Conservation (phyloP, 2,888 invertebrate genomes). For the Dasysyrphus tricinctus region DNA sequence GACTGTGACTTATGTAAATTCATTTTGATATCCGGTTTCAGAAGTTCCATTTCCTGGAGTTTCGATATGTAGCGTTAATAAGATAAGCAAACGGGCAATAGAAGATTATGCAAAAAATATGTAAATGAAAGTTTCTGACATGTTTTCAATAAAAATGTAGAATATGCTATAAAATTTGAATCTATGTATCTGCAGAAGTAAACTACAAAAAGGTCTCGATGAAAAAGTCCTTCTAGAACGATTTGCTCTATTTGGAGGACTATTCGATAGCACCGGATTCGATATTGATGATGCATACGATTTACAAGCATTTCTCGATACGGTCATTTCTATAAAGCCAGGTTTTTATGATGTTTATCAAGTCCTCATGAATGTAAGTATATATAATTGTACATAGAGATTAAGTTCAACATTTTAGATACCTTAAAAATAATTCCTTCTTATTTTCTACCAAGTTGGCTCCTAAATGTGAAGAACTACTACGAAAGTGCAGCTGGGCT, state of each 20-base stretch:
- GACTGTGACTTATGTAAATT: constrained; percentile 77
- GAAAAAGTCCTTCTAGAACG: constrained; percentile 58
- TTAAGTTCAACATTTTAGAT: neutral
- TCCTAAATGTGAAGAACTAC: constrained; percentile 78
- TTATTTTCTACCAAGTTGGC: constrained; percentile 69
- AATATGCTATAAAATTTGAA: neutral
- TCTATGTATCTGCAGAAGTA: neutral
- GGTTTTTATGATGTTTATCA: constrained; percentile 35
- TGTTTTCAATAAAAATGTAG: neutral
- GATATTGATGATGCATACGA: constrained; percentile 74
- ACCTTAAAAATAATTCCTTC: neutral
- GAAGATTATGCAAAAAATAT: constrained; percentile 75
- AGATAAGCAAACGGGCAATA: constrained; percentile 78
- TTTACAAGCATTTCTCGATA: constrained; percentile 73
- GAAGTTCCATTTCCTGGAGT: constrained; percentile 77
- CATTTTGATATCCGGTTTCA: constrained; percentile 64
- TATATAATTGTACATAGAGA: neutral
- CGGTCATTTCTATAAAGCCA: neutral
- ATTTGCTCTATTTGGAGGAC: constrained; percentile 77
- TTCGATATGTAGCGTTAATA: constrained; percentile 79
- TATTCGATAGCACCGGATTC: constrained; percentile 72
- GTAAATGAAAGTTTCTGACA: constrained; percentile 60
- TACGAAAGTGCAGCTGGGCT: constrained; percentile 77
- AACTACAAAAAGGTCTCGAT: neutral
- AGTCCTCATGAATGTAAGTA: constrained; percentile 42